Evolutionary conservation across 2,113 vertebrate genomes (phyloP), one percentile per base, ranked within the genome.

Genomic region (Capra hircus): DNA sequence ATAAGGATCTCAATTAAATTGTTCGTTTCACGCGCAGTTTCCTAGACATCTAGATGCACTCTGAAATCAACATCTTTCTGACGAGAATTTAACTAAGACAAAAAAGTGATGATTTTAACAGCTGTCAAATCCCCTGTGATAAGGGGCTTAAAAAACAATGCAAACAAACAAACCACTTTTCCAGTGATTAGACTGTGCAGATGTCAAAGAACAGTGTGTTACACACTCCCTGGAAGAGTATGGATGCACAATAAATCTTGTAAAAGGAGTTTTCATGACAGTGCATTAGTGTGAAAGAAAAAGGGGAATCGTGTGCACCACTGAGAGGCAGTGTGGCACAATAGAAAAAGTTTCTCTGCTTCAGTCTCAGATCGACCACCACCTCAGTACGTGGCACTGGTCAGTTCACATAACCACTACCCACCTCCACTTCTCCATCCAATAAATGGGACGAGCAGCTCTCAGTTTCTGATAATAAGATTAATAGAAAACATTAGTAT

Each of bases 291-390:
- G 48, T 90, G 50, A 60, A 33, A 93, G 67, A 60, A 59, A 64
- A 62, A 92, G 21, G 57, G 77, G 82, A 92, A 53, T 28, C 14
- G 4, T 50, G 21, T 14, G 43, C 7, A 52, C 98, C 98, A 98
- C 98, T 94, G 95, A 98, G 98, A 97, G 98, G 98, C 98, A 98
- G 98, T 90, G 97, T 88, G 91, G 94, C 48, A 95, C 96, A 98
- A 87, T 85, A 77, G 15, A 97, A 97, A 91, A 96, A 23, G 43
- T 43, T 27, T 36, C 88, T 81, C 28, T 45, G 59, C 93, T 98
- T 93, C 87, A 85, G 33, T 88, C 45, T 90, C 80, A n/a, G 53
- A 71, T 25, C 53, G 60, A 94, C 80, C 86, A 94, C 57, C 82
- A 64, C 33, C 59, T 91, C 82, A 91, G 57, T 14, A 71, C 1